Evolutionary conservation across 2,113 vertebrate genomes (phyloP).

Genomic region (Halichoeres trimaculatus): DNA sequence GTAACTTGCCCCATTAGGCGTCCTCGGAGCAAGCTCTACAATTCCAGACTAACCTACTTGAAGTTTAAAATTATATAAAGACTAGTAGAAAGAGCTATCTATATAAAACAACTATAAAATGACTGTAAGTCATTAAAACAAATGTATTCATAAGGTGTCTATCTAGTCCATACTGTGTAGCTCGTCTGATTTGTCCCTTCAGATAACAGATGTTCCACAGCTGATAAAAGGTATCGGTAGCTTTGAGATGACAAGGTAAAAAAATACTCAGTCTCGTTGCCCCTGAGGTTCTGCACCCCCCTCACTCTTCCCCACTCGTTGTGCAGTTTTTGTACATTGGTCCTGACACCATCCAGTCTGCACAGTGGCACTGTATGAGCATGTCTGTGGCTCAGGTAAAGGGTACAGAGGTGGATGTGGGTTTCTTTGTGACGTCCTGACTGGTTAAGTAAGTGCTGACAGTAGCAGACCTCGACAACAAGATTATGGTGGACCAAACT

Average conservation of each 20-base stretch:
- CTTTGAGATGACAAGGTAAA: constrained; percentile 18
- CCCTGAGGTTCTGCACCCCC: constrained; percentile 47
- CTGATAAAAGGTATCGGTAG: not conserved
- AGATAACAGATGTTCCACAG: not conserved
- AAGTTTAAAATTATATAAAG: not conserved
- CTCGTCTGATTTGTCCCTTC: not conserved
- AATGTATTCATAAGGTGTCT: not conserved
- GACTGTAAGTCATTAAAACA: not conserved
- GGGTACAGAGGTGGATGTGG: constrained; percentile 32
- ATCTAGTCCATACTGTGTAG: not conserved
- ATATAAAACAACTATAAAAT: not conserved
- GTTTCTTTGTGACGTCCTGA: constrained; percentile 30
- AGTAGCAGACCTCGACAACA: constrained; percentile 44
- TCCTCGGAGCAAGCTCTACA: not conserved
- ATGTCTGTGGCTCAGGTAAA: constrained; percentile 62
- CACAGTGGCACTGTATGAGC: constrained; percentile 51
- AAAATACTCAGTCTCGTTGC: constrained; percentile 11
- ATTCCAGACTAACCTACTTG: not conserved
- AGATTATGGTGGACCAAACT: constrained; percentile 51
- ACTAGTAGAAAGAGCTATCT: not conserved
- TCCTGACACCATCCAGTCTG: constrained; percentile 57
- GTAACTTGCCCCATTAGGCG: not conserved
- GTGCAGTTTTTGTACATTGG: constrained; percentile 66
- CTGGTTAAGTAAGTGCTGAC: constrained; percentile 35
- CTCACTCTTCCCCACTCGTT: constrained; percentile 43